These are phyloP conservation scores for Chiropotes sagulatus DNA, from an alignment of 2,797 vertebrate species.

Conservation along the genomic window DNA sequence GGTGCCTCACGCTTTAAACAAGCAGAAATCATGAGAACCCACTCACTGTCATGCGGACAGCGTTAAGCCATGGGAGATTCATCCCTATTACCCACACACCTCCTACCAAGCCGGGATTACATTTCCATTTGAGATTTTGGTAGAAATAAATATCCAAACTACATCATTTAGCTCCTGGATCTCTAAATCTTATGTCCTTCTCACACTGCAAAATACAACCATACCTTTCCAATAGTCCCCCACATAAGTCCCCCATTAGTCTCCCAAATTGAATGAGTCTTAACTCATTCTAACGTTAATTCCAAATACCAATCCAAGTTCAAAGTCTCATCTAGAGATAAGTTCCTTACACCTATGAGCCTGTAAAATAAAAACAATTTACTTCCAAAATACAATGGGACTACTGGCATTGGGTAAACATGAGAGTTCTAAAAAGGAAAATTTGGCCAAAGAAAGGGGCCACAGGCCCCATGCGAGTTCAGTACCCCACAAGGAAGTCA, in stretches of 20 bases:
- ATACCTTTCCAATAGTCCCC: background rate
- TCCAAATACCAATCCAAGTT: background rate
- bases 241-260: background rate
- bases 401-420: background rate
- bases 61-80: background rate
- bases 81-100: background rate
- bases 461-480: background rate
- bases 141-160: background rate
- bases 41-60: background rate
- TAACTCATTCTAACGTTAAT: background rate
- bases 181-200: no score
- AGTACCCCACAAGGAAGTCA: background rate
- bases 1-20: no score
- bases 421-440: background rate
- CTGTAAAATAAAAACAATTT: background rate
- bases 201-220: background rate
- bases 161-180: background rate
- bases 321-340: background rate
- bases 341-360: background rate
- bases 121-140: background rate
- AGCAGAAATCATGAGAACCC: no score
- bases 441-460: background rate
- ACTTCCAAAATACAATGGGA: background rate
- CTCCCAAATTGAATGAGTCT: background rate
- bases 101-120: background rate